Conservation (phyloP, 2,113 vertebrate genomes). For the Campylomormyrus tamandua region DNA sequence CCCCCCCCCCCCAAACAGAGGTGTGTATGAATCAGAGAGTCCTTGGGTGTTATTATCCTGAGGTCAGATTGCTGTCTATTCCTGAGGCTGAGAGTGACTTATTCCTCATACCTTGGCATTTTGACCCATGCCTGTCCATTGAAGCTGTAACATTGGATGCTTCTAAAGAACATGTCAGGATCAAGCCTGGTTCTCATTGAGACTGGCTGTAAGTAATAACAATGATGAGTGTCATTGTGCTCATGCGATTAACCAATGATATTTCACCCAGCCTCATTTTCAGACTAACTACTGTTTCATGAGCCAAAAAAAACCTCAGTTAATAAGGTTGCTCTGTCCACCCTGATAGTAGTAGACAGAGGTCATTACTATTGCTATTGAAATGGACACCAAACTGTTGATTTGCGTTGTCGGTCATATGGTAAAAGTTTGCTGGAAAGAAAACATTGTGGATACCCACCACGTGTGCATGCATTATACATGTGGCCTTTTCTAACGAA, state of each 20-base stretch:
- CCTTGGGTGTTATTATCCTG: not conserved
- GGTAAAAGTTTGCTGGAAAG: not conserved
- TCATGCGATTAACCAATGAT: not conserved
- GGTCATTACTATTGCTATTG: not conserved
- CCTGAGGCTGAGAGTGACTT: not conserved
- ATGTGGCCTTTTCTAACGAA: not conserved
- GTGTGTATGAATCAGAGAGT: not conserved
- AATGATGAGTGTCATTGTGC: not conserved
- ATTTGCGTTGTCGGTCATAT: not conserved
- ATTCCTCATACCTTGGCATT: not conserved
- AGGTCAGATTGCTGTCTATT: not conserved
- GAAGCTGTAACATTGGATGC: not conserved
- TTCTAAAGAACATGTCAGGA: not conserved
- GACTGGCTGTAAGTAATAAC: not conserved
- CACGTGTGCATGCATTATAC: not conserved
- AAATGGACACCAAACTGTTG: not conserved
- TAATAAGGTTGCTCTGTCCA: not conserved
- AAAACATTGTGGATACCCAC: not conserved
- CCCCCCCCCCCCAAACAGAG: not conserved
- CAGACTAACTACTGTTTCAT: not conserved
- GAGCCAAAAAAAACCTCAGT: not conserved
- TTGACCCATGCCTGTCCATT: not conserved
- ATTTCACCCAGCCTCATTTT: not conserved
- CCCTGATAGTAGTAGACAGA: not conserved
- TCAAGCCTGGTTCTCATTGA: not conserved